These are phyloP conservation scores for Brachypodius melanocephalos DNA, from an alignment of 2,113 vertebrate genomes.

Conservation along the genomic window DNA sequence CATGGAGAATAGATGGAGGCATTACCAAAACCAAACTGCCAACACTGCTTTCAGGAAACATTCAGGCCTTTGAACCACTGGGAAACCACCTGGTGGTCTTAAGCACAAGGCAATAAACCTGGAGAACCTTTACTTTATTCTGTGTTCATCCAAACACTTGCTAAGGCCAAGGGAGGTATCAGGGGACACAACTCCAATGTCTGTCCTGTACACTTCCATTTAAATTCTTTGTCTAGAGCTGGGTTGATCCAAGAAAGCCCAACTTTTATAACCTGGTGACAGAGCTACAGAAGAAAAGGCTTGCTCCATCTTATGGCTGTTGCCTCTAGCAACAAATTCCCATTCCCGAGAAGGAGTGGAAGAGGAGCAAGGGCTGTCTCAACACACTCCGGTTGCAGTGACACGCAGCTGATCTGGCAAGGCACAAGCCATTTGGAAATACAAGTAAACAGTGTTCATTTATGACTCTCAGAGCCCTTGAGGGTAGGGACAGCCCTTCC, in stretches of 20 bases:
- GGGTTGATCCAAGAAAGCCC: background rate
- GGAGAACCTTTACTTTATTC: background rate
- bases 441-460: constrained; percentile 67
- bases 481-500: constrained; percentile 58
- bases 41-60: background rate
- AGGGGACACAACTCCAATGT: accelerated
- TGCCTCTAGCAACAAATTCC: background rate
- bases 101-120: background rate
- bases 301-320: background rate
- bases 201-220: background rate
- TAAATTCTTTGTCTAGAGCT: background rate
- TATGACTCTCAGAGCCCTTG: constrained; percentile 37
- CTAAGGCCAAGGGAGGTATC: background rate
- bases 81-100: background rate
- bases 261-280: background rate
- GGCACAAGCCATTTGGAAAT: constrained; percentile 51
- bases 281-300: background rate
- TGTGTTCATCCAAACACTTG: background rate
- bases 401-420: constrained; percentile 60
- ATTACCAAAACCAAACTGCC: background rate
- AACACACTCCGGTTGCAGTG: background rate
- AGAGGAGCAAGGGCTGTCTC: background rate
- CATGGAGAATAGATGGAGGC: accelerated
- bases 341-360: background rate
- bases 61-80: background rate